A percentile compares a stretch with the other conserved stretches of the same genome.
Conservation (phyloP, 2,888 invertebrate species). For the Perizoma affinitatum region DNA sequence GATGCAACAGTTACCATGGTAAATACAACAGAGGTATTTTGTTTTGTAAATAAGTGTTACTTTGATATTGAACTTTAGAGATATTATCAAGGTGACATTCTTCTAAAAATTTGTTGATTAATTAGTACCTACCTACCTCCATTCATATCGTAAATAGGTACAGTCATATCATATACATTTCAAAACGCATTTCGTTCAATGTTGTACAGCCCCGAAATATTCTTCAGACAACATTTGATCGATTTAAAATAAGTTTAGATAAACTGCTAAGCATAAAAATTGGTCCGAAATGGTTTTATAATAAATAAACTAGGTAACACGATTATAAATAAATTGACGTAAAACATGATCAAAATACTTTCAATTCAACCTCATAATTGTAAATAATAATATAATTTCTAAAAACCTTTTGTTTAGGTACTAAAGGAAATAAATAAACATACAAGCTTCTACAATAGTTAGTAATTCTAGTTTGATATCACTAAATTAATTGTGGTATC, state of each 20-base stretch:
- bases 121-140: too few relatives aligned
- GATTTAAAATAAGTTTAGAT: constrained; percentile 9
- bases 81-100: background rate
- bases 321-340: constrained; percentile 11
- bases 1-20: background rate
- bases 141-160: too few relatives aligned
- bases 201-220: too few relatives aligned
- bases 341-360: constrained; percentile 24
- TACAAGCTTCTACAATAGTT: constrained; percentile 11
- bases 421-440: background rate
- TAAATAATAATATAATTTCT: constrained; percentile 11
- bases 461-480: constrained; percentile 16
- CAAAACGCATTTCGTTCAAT: too few relatives aligned
- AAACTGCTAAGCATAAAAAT: constrained; percentile 20
- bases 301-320: constrained; percentile 20
- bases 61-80: background rate
- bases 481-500: constrained; percentile 12
- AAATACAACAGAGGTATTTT: constrained; percentile 1
- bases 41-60: background rate
- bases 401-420: background rate
- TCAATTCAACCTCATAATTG: constrained; percentile 9
- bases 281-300: constrained; percentile 34
- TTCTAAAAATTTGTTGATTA: too few relatives aligned
- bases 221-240: background rate
- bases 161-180: too few relatives aligned